phyloP scores from a whole-genome alignment of 2,888 invertebrate genomes.

The Schizotus pectinicornis region DNA sequence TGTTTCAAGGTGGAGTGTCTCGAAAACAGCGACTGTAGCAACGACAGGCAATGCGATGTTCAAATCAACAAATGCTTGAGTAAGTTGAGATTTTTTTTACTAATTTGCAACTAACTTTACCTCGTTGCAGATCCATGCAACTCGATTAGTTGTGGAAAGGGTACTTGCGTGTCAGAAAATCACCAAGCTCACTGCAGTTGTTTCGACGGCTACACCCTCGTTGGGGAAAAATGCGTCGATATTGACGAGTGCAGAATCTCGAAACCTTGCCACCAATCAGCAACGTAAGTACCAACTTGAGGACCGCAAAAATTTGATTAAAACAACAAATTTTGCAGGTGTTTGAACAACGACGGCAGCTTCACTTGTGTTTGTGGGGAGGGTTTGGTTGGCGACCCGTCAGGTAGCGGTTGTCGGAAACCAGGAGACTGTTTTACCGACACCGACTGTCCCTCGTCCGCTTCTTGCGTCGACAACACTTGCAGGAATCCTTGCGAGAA shows the following conservation, averaged over 20 bases:
- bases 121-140: conserved; percentile 77
- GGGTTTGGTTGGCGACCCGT: conserved; percentile 80
- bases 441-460: conserved; percentile 78
- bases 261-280: conserved; percentile 80
- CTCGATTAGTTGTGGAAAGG: conserved; percentile 78
- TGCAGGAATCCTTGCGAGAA: conserved; percentile 81
- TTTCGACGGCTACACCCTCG: conserved; percentile 73
- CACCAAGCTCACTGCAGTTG: conserved; percentile 79
- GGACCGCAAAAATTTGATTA: conserved; percentile 3
- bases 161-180: conserved; percentile 74
- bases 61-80: conserved; percentile 80
- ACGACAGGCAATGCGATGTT: conserved; percentile 76
- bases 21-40: conserved; percentile 75
- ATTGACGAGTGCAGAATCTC: conserved; percentile 76
- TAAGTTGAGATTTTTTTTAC: conserved; percentile 55
- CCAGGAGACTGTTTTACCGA: conserved; percentile 85
- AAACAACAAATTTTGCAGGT: conserved; percentile 54
- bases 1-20: conserved; percentile 91
- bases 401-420: conserved; percentile 75
- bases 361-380: conserved; percentile 79
- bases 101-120: conserved; percentile 17
- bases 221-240: conserved; percentile 75
- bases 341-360: conserved; percentile 79
- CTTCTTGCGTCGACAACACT: conserved; percentile 75
- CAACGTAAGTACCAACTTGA: conserved; percentile 60